Conservation (phyloP, 2,797 vertebrate genomes). For the Trichosurus vulpecula region DNA sequence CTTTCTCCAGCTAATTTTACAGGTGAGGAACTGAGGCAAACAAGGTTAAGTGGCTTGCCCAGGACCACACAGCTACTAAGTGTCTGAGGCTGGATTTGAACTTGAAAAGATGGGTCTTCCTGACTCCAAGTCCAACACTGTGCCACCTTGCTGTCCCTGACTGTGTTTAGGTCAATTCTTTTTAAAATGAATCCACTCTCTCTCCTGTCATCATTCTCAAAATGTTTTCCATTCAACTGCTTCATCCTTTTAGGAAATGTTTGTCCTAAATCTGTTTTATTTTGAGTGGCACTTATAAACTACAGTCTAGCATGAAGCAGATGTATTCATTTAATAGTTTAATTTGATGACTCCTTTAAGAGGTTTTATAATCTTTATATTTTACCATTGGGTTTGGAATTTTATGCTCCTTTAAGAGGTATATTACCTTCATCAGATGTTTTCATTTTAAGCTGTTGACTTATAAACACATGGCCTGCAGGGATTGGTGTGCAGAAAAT, state of each 20-base stretch:
- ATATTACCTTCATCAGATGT: conserved; percentile 85
- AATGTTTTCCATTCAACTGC: conserved; percentile 72
- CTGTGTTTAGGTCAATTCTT: conserved; percentile 58
- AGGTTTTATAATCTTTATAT: conserved; percentile 86
- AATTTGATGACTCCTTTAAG: conserved; percentile 86
- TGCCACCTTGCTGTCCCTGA: neutral
- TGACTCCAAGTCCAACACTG: neutral
- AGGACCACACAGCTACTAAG: neutral
- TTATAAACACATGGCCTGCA: conserved; percentile 85
- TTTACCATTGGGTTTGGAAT: conserved; percentile 84
- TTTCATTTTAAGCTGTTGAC: conserved; percentile 87
- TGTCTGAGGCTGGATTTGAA: neutral
- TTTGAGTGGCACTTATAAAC: conserved; percentile 82
- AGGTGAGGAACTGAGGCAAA: neutral
- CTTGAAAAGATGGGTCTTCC: neutral
- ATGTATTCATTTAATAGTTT: conserved; percentile 86
- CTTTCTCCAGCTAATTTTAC: neutral
- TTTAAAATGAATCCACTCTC: conserved; percentile 72
- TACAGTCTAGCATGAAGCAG: conserved; percentile 78
- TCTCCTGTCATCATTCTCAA: conserved; percentile 60
- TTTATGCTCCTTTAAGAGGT: conserved; percentile 86
- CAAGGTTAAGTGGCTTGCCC: neutral
- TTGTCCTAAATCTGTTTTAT: conserved; percentile 84
- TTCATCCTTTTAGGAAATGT: conserved; percentile 77
- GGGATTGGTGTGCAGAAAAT: conserved; percentile 83